These are phyloP conservation scores for Platysternon megacephalum DNA, from an alignment of 2,113 vertebrate genomes.

Conservation along the genomic window DNA sequence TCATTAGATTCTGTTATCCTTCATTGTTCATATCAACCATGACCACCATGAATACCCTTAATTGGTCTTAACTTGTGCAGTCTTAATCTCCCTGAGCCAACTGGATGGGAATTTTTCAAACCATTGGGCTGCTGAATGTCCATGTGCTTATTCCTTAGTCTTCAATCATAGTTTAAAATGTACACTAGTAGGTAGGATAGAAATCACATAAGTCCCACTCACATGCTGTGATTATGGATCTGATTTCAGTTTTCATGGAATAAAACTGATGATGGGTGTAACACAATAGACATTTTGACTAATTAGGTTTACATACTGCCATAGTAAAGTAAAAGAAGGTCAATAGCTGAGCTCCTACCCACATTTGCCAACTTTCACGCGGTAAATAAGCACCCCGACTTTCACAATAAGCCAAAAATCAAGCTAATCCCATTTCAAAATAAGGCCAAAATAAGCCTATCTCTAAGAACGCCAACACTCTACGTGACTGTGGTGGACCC, in stretches of 20 bases:
- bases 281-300: not conserved
- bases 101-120: slow-evolving; percentile 1
- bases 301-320: not conserved
- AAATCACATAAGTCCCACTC: not conserved
- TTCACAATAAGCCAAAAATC: too few species aligned
- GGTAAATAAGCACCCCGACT: too few species aligned
- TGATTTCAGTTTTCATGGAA: not conserved
- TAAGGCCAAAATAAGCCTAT: too few species aligned
- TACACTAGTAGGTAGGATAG: not conserved
- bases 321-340: not conserved
- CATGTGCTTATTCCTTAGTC: not conserved
- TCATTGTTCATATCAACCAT: not conserved
- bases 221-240: not conserved
- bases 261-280: not conserved
- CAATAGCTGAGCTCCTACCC: not conserved
- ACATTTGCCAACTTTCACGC: too few species aligned
- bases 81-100: not conserved
- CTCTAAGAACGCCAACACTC: too few species aligned
- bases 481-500: too few species aligned
- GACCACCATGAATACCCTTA: not conserved
- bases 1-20: not conserved
- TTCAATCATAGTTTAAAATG: not conserved
- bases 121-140: not conserved
- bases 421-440: too few species aligned
- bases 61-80: slow-evolving; percentile 6